Conservation (phyloP, 2,113 vertebrate genomes). For the Laticauda colubrina region DNA sequence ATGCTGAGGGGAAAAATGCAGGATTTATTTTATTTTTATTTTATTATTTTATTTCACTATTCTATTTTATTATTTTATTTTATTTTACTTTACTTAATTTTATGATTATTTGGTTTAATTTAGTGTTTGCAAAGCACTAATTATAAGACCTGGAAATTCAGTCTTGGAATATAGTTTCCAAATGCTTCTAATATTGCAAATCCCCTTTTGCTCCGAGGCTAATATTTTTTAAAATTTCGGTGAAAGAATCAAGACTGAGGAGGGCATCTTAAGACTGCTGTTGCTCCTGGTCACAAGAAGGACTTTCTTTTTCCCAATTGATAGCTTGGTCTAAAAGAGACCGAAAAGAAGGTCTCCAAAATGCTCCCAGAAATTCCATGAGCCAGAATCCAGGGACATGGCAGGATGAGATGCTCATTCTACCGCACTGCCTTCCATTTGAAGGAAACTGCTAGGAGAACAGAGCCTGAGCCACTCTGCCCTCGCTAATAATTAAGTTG, state of each 20-base stretch:
- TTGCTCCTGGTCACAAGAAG: conserved; percentile 29
- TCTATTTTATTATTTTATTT: no score
- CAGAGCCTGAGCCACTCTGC: conserved; percentile 62
- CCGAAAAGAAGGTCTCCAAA: conserved; percentile 40
- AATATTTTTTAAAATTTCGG: neutral
- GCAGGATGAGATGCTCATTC: neutral
- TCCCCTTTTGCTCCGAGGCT: conserved; percentile 26
- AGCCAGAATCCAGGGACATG: conserved; percentile 20
- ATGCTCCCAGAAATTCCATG: conserved; percentile 51
- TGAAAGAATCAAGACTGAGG: conserved; percentile 17
- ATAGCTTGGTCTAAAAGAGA: neutral
- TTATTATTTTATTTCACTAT: no score
- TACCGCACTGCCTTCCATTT: neutral
- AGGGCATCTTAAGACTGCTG: conserved; percentile 5
- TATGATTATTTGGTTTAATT: no score
- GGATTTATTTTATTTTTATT: neutral
- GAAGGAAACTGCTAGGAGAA: conserved; percentile 38
- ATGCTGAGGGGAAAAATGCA: neutral
- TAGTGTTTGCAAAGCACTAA: neutral
- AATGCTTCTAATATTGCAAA: neutral
- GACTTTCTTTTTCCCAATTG: neutral
- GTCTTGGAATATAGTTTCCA: neutral
- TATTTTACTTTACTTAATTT: neutral
- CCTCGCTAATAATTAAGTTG: conserved; percentile 66
- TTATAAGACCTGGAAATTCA: neutral